Evolutionary conservation across 92 coral and sea anemone genomes (phyloP), one percentile per base, ranked within the genome.

Genomic region (Umimayanthus kanabou): DNA sequence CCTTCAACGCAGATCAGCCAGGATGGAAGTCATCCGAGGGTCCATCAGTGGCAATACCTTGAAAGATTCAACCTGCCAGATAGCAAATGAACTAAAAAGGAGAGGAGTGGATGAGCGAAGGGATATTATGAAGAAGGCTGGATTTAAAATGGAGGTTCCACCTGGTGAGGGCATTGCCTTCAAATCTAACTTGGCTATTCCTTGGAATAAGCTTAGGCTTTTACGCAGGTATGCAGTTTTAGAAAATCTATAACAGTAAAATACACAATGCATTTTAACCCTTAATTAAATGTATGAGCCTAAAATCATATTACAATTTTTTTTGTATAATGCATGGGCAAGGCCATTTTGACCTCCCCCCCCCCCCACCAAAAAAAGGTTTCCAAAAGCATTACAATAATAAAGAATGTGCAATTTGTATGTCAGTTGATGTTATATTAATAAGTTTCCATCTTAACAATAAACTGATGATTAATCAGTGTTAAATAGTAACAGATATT

Each of bases 161-260:
- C 45, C 45, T 42, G 45, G 77, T 73, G 77, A 73, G 42, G 77
- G 77, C 77, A 73, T 73, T 73, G 77, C 77, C 26, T 73, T 73
- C 77, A 73, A 28, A 20, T 73, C 40, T 73, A 73, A 73, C 77
- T 28, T 73, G 71, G 77, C 77, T 73, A 73, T 73, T 73, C 42
- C 77, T 73, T 73, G 77, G 77, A 73, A 73, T n/a, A 73, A 73
- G 77, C 42, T 73, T 28, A 73, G 77, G 45, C 42, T 73, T 73
- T 73, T 73, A 73, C 26, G 77, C 77, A 73, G 77, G 77, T 73
- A 73, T 73, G 77, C 77, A 73, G 26, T 73, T 73, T 73, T 73
- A 73, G 77, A 73, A 73, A 73, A 73, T 30, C 29, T 28, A 73
- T 0, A 73, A 30, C 77, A 73, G 42, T 73, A 73, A 73, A 28